Evolutionary conservation across 2,888 invertebrate species (phyloP).

Genomic region (Pyrochroa serraticornis): DNA sequence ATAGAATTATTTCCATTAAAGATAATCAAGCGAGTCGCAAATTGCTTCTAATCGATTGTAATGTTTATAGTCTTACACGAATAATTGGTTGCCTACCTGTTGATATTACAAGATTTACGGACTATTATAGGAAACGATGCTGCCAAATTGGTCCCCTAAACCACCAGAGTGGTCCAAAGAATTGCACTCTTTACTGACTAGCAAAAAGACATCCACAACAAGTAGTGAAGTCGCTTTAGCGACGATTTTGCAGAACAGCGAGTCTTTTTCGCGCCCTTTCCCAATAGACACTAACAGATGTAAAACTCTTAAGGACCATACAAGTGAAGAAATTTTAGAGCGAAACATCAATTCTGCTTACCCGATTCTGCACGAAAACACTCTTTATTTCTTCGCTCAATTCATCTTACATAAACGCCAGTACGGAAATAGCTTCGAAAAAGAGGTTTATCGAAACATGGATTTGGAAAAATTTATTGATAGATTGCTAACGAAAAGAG

Average conservation of each 20-base stretch:
- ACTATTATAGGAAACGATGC: neutral
- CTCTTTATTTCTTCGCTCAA: conserved; percentile 65
- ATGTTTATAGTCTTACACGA: too few species aligned
- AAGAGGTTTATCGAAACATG: conserved; percentile 50
- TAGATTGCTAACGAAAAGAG: conserved; percentile 61
- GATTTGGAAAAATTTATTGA: conserved; percentile 60
- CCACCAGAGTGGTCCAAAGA: conserved; percentile 34
- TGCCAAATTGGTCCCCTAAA: conserved; percentile 33
- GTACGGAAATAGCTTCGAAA: conserved; percentile 43
- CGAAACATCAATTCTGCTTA: conserved; percentile 66
- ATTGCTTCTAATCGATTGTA: too few species aligned
- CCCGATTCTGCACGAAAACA: conserved; percentile 72
- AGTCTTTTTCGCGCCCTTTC: conserved; percentile 54
- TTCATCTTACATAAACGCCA: conserved; percentile 69
- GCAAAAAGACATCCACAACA: neutral
- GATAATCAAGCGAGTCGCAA: too few species aligned
- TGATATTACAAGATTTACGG: too few species aligned
- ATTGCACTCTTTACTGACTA: neutral
- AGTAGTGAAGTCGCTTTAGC: neutral
- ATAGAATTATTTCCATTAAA: too few species aligned
- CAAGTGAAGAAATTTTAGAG: conserved; percentile 37
- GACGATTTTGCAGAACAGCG: conserved; percentile 51
- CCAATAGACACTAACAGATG: conserved; percentile 53
- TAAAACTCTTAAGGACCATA: conserved; percentile 35
- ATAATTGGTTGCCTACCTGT: too few species aligned